A percentile compares a stretch with the other conserved stretches of the same genome.
These are phyloP conservation scores for Myotis davidii DNA, from an alignment of 2,113 vertebrate genomes.

Conservation along the genomic window DNA sequence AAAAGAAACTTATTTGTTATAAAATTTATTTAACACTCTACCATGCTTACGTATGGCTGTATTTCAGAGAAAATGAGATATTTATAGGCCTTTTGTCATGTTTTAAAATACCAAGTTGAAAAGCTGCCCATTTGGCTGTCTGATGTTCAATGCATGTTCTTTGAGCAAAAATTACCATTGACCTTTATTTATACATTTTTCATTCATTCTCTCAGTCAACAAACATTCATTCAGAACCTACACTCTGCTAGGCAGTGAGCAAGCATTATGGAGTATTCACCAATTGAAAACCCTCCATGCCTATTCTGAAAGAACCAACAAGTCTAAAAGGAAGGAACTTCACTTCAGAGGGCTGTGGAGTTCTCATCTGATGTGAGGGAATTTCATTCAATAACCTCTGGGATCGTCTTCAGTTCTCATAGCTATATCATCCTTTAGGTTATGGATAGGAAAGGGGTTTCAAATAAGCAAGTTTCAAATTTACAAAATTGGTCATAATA, in stretches of 20 bases:
- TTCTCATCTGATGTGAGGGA: not conserved
- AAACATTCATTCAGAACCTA: conserved; percentile 41
- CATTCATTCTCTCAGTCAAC: conserved; percentile 15
- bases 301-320: not conserved
- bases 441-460: conserved; percentile 21
- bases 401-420: not conserved
- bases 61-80: conserved; percentile 70
- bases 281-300: not conserved
- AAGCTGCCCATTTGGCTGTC: conserved; percentile 44
- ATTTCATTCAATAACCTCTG: not conserved
- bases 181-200: conserved; percentile 60
- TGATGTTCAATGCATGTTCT: conserved; percentile 21
- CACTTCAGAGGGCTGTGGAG: not conserved
- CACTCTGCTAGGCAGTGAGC: not conserved
- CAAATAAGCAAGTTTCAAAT: not conserved
- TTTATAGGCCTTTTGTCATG: conserved; percentile 65
- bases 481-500: not conserved
- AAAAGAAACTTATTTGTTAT: conserved; percentile 84
- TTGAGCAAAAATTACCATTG: conserved; percentile 44
- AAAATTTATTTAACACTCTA: conserved; percentile 81
- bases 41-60: conserved; percentile 69
- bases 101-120: conserved; percentile 55
- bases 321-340: not conserved
- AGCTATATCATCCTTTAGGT: not conserved
- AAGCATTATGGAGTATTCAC: not conserved